Conservation (phyloP, 2,797 vertebrate genomes). For the Fratercula arctica region DNA sequence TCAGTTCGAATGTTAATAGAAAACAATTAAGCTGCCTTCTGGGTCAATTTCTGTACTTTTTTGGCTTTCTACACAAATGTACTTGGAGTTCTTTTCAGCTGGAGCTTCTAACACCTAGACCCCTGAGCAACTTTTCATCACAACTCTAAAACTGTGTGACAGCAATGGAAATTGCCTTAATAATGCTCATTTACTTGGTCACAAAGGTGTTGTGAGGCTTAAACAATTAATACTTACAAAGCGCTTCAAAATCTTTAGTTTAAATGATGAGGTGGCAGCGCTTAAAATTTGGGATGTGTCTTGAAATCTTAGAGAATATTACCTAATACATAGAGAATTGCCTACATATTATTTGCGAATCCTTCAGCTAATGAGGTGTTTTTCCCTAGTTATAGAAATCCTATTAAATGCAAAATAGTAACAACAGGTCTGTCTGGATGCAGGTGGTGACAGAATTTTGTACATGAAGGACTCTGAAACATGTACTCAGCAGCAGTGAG, state of each 20-base stretch:
- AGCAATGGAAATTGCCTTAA: neutral
- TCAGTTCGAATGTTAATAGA: neutral
- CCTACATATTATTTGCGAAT: neutral
- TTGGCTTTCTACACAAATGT: neutral
- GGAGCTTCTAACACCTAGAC: neutral
- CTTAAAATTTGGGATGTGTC: neutral
- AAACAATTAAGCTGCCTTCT: neutral
- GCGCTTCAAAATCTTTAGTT: neutral
- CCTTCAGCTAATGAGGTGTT: neutral
- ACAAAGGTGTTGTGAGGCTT: neutral
- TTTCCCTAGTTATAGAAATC: neutral
- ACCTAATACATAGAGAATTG: neutral
- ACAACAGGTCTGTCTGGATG: neutral
- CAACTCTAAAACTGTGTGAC: neutral
- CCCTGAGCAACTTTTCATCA: neutral
- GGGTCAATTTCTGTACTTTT: neutral
- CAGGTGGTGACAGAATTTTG: neutral
- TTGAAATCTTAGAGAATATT: neutral
- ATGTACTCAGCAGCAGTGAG: neutral
- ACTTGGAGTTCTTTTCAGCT: neutral
- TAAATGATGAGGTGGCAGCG: neutral
- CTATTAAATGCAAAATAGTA: neutral
- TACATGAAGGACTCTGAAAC: neutral
- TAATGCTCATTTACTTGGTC: neutral
- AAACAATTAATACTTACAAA: neutral